phyloP scores from a whole-genome alignment of 2,888 invertebrate species.

The Thyatira batis region DNA sequence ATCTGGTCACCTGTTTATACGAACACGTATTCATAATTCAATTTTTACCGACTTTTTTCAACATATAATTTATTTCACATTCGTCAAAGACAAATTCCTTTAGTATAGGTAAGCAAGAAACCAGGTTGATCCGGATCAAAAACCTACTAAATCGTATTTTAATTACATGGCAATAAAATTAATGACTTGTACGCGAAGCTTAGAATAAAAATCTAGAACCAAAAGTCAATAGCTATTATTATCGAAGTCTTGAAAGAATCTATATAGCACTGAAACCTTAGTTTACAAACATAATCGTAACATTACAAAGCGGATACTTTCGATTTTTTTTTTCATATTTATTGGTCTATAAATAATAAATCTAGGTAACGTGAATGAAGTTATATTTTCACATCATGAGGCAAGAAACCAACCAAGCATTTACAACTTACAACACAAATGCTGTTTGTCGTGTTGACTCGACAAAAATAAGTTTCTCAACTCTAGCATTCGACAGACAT shows the following conservation, averaged over 20 bases:
- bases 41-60: not conserved
- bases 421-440: conserved; percentile 30
- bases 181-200: not conserved
- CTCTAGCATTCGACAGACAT: conserved; percentile 4
- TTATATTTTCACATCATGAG: conserved; percentile 17
- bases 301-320: not conserved
- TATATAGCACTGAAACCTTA: not conserved
- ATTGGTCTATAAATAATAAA: not conserved
- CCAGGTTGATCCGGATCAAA: not conserved
- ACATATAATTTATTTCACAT: not conserved
- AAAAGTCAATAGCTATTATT: not conserved
- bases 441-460: conserved; percentile 19
- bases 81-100: not conserved
- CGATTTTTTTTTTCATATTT: not conserved
- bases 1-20: not conserved
- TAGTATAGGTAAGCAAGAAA: not conserved
- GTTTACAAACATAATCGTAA: not conserved
- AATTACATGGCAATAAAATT: not conserved
- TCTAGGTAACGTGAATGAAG: conserved; percentile 2
- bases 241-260: not conserved
- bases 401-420: conserved; percentile 41
- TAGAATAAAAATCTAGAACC: not conserved
- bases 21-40: not conserved
- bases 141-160: not conserved
- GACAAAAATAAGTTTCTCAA: conserved; percentile 35